Evolutionary conservation across 2,797 vertebrate genomes (phyloP).

Genomic region (Coracias cyanogaster): DNA sequence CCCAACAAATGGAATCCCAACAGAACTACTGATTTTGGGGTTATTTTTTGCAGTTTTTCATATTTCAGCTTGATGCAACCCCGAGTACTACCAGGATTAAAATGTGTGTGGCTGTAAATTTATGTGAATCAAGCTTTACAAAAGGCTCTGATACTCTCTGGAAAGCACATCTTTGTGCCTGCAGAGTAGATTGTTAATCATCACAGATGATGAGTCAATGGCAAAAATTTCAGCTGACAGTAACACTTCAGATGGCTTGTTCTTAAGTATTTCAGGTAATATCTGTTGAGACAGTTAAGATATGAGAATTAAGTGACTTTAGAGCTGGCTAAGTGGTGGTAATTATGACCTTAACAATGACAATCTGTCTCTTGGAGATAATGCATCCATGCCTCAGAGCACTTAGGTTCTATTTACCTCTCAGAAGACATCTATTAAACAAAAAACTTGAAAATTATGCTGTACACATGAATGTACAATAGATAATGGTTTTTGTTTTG

Average conservation of each 20-base stretch:
- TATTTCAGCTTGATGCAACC: not conserved
- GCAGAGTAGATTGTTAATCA: constrained; percentile 2
- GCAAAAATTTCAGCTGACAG: constrained; percentile 5
- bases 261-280: not conserved
- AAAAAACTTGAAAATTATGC: not conserved
- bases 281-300: not conserved
- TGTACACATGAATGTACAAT: not conserved
- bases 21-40: not conserved
- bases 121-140: not conserved
- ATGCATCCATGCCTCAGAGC: not conserved
- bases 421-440: not conserved
- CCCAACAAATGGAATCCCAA: not conserved
- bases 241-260: not conserved
- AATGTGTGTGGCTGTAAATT: not conserved
- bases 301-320: not conserved
- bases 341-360: constrained; percentile 6
- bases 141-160: not conserved
- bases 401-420: not conserved
- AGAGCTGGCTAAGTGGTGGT: not conserved
- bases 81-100: not conserved
- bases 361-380: not conserved
- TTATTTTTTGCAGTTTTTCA: not conserved
- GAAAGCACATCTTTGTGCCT: not conserved
- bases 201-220: not conserved
- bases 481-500: not conserved